Evolutionary conservation across 1,140 invertebrate genomes (phyloP).

Genomic region (Notospermus geniculatus): DNA sequence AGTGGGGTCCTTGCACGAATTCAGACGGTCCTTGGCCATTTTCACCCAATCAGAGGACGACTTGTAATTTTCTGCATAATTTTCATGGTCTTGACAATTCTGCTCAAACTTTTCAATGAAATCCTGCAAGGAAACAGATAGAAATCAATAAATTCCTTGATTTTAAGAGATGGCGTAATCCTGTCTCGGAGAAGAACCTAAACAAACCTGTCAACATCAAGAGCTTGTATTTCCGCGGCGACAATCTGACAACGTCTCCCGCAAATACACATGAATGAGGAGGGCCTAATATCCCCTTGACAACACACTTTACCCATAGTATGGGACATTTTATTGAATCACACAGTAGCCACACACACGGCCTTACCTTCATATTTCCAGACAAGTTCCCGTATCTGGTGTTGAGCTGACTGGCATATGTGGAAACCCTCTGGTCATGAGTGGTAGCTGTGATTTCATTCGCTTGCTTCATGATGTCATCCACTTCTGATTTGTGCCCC

Average conservation of each 20-base stretch:
- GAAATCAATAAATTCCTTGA: too few species aligned
- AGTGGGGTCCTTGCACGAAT: constrained; percentile 57
- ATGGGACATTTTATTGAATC: too few species aligned
- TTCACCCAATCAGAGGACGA: constrained; percentile 63
- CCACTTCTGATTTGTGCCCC: constrained; percentile 66
- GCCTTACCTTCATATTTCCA: constrained; percentile 32
- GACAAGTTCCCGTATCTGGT: constrained; percentile 72
- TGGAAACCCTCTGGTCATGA: constrained; percentile 76
- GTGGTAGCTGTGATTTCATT: constrained; percentile 72
- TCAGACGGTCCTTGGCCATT: constrained; percentile 64
- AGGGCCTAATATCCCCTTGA: too few species aligned
- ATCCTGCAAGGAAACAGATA: too few species aligned
- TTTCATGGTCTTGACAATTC: constrained; percentile 45
- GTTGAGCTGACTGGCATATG: constrained; percentile 75
- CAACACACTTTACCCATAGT: too few species aligned
- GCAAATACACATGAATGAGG: too few species aligned
- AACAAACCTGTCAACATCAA: too few species aligned
- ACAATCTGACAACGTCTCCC: too few species aligned
- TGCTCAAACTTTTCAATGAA: constrained; percentile 37
- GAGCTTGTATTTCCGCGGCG: too few species aligned
- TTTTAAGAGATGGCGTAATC: too few species aligned
- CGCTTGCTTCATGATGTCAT: constrained; percentile 66
- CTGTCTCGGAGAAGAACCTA: too few species aligned
- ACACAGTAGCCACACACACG: too few species aligned
- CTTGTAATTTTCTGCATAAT: constrained; percentile 33